These are phyloP conservation scores for Nephrotoma guestfalica DNA, from an alignment of 2,888 invertebrate genomes.

Conservation along the genomic window DNA sequence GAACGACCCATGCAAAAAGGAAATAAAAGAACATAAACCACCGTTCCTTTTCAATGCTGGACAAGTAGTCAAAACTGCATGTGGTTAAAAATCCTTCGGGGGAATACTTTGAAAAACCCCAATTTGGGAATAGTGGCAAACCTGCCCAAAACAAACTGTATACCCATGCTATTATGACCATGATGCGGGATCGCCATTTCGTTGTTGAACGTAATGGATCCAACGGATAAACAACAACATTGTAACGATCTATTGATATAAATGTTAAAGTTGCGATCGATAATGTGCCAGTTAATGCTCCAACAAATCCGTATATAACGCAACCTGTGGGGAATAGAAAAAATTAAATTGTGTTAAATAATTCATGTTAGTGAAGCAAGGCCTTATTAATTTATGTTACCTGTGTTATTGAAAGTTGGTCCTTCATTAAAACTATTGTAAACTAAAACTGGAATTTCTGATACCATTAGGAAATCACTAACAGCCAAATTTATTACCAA, in stretches of 20 bases:
- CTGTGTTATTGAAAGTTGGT: constrained; percentile 54
- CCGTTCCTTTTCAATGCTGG: constrained; percentile 42
- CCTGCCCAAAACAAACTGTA: constrained; percentile 55
- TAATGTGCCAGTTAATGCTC: constrained; percentile 64
- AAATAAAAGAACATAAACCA: constrained; percentile 62
- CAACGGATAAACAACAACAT: constrained; percentile 65
- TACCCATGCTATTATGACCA: constrained; percentile 52
- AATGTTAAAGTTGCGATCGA: constrained; percentile 69
- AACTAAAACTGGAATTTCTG: constrained; percentile 57
- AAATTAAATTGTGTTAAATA: neutral
- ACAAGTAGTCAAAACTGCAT: constrained; percentile 75
- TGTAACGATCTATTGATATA: constrained; percentile 68
- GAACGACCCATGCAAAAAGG: constrained; percentile 59
- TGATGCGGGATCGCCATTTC: constrained; percentile 42
- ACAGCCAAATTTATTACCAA: constrained; percentile 60
- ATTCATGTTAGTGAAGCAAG: neutral
- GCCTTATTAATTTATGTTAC: constrained; percentile 30
- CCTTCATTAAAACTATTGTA: constrained; percentile 59
- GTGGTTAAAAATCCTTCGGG: constrained; percentile 74
- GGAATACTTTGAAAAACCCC: constrained; percentile 61
- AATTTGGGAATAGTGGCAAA: constrained; percentile 48
- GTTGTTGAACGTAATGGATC: constrained; percentile 49
- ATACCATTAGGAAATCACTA: constrained; percentile 57
- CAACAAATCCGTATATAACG: constrained; percentile 62
- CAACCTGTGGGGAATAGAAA: constrained; percentile 41